A percentile compares a stretch with the other conserved stretches of the same genome.
phyloP scores from a whole-genome alignment of 2,888 invertebrate species.

The Alloscopus bannaensis region DNA sequence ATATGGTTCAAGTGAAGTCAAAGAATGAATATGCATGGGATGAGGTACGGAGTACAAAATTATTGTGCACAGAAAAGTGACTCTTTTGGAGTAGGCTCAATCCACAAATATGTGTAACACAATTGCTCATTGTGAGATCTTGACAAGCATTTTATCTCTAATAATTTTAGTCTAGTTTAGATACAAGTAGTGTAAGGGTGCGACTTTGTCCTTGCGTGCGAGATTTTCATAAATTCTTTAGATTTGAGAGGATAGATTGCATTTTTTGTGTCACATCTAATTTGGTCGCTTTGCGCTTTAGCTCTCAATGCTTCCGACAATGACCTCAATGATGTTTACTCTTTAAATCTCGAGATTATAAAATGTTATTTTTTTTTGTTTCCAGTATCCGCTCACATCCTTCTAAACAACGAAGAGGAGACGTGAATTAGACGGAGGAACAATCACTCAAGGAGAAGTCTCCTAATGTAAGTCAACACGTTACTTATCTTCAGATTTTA shows the following conservation, averaged over 20 bases:
- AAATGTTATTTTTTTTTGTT: conserved; percentile 4
- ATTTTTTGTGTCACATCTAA: neutral
- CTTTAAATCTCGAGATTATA: neutral
- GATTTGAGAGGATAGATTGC: neutral
- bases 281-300: neutral
- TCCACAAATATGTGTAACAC: neutral
- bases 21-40: conserved; percentile 48
- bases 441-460: conserved; percentile 25
- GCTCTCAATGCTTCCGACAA: neutral
- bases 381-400: conserved; percentile 24
- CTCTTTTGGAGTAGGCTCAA: neutral
- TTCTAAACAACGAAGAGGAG: conserved; percentile 13
- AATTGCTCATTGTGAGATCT: neutral
- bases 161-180: neutral
- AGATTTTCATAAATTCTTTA: neutral
- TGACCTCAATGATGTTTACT: neutral
- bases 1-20: conserved; percentile 59
- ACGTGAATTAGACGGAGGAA: conserved; percentile 22
- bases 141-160: neutral
- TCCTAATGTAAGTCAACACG: conserved; percentile 45
- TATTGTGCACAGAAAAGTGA: neutral
- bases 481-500: neutral
- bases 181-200: neutral
- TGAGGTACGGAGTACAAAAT: neutral
- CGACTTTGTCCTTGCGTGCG: neutral